Conservation (phyloP, 1,140 invertebrate species). For the Vanessa atalanta region DNA sequence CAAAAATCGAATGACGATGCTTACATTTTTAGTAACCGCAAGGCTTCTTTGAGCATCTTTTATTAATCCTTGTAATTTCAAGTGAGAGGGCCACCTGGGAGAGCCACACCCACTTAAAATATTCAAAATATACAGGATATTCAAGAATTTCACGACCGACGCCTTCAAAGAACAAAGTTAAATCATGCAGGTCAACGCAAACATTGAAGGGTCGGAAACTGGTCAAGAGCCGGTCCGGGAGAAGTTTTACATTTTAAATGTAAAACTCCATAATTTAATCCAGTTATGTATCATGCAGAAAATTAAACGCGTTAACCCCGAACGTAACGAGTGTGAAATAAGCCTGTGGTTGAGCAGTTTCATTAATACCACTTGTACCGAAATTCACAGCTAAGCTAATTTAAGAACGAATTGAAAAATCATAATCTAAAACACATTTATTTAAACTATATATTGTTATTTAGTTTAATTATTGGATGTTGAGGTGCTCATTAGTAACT, state of each 20-base stretch:
- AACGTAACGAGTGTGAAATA: conserved; percentile 1
- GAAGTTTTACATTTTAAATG: conserved; percentile 22
- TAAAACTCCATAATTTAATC: conserved; percentile 23
- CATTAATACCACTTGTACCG: conserved; percentile 3
- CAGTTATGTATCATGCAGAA: conserved; percentile 9
- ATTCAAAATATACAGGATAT: too few species aligned
- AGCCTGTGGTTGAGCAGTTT: conserved; percentile 3
- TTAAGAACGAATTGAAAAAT: too few species aligned
- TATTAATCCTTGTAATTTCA: too few species aligned
- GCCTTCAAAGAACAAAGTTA: conserved; percentile 2
- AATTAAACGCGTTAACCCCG: conserved; percentile 12
- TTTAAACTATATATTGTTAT: too few species aligned
- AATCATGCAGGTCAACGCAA: conserved; percentile 19
- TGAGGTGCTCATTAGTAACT: too few species aligned
- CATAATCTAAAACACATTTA: too few species aligned
- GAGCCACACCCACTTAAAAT: too few species aligned
- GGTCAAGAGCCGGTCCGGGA: conserved; percentile 9
- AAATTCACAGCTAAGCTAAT: background rate
- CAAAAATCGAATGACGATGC: too few species aligned
- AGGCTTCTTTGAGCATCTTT: too few species aligned
- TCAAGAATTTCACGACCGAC: conserved; percentile 6
- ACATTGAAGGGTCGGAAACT: conserved; percentile 5
- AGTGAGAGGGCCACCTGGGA: too few species aligned
- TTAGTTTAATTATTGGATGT: too few species aligned
- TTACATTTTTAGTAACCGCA: too few species aligned